Base-by-base conservation (phyloP, 2,113 vertebrate species). In the Baryphthengus martii region DNA sequence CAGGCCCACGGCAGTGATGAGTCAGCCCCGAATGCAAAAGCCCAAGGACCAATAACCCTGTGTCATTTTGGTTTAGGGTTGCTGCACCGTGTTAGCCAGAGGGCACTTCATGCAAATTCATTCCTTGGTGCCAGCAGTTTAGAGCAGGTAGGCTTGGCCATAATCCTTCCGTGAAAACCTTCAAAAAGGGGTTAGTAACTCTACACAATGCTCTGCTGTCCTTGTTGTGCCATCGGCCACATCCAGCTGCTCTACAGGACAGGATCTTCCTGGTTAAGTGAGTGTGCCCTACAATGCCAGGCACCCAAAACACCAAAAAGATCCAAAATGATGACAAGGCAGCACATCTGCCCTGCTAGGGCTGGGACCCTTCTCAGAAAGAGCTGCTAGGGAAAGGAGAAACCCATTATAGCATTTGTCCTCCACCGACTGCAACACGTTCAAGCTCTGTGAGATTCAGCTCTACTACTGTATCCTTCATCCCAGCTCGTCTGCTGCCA, bases 1-100 rank as follows among this genome's bases (percentile, higher is more conserved):
- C 61, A 63, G 42, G 7, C 24, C n/a, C 61, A 58, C 0, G 0
- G 39, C 2, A 66, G 89, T 2, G 0, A 45, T 6, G 25, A 29
- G 28, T 5, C 65, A 67, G 37, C 15, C 42, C 42, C 1, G 0
- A 52, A 62, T 5, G 16, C 77, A 70, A 35, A 66, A 61, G 4
- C 82, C 29, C 47, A 21, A 21, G 26, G 33, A 68, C 28, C 71
- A 58, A 20, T 5, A 50, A 45, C 67, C 50, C 35, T 2, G 5
- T 2, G 23, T 55, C 71, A 19, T 20, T 45, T 72, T 50, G 11
- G 4, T 47, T 24, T 33, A 31, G 44, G 73, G 56, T 33, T 45
- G 44, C 61, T 74, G 77, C 47, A 31, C 72, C 25, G 19, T 18
- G 50, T n/a, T 66, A 53, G 58, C 92, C 25, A 9, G n/a, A 77